Conservation (phyloP, 1,140 invertebrate genomes). For the Plodia interpunctella region DNA sequence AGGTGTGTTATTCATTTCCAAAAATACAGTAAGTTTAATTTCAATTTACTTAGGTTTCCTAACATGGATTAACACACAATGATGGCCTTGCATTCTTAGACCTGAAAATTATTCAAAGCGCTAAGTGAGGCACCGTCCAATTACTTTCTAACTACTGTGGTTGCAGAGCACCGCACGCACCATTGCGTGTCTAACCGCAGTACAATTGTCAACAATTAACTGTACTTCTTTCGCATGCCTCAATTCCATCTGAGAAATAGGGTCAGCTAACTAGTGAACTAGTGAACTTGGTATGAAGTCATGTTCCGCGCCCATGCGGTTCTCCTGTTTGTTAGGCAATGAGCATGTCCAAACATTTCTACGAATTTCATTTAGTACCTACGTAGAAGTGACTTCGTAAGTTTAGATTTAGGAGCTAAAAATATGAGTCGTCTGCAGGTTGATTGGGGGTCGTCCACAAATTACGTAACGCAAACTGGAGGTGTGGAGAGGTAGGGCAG, state of each 20-base stretch:
- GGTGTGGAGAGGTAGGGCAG: too few species aligned
- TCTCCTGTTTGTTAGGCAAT: not conserved
- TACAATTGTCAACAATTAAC: constrained; percentile 73
- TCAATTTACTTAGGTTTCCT: not conserved
- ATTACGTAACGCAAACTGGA: too few species aligned
- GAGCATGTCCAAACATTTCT: not conserved
- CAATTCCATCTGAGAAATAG: constrained; percentile 56
- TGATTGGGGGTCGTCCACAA: too few species aligned
- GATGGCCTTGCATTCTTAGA: not conserved
- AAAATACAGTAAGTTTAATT: constrained; percentile 22
- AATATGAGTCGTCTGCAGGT: not conserved
- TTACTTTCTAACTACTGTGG: constrained; percentile 28
- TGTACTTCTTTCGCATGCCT: constrained; percentile 65
- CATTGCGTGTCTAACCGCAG: constrained; percentile 53
- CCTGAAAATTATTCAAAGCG: not conserved
- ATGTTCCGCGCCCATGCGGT: too few species aligned
- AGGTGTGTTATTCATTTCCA: constrained; percentile 41
- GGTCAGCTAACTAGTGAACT: constrained; percentile 39
- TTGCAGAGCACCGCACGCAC: constrained; percentile 38
- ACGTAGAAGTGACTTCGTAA: constrained; percentile 28
- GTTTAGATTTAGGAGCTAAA: not conserved
- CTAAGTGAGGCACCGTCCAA: constrained; percentile 5
- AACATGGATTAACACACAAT: not conserved
- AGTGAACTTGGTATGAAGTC: too few species aligned
- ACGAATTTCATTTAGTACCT: constrained; percentile 21